A percentile compares a stretch with the other conserved stretches of the same genome.
Evolutionary conservation across 2,113 vertebrate species (phyloP).

Genomic region (Cinclus mexicanus): DNA sequence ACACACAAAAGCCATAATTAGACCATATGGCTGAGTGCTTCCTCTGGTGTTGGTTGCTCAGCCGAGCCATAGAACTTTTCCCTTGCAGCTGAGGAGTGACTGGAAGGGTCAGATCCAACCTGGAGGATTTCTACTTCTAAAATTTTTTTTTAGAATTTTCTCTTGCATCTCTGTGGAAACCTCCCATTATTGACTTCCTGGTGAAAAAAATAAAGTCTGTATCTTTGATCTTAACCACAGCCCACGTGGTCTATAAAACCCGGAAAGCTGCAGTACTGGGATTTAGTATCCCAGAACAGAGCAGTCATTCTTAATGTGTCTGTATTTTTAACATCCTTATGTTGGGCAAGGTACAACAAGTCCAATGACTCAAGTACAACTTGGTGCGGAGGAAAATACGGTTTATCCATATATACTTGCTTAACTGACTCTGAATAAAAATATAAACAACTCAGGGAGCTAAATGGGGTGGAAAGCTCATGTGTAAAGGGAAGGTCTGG

Average conservation of each 20-base stretch:
- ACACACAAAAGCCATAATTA: background rate
- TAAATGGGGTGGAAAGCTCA: background rate
- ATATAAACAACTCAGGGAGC: background rate
- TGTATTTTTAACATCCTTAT: slow-evolving; percentile 29
- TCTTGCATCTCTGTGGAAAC: background rate
- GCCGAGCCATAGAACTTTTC: background rate
- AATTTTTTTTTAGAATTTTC: background rate
- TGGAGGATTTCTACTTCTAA: background rate
- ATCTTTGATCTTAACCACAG: slow-evolving; percentile 42
- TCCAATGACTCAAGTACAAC: background rate
- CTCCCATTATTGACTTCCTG: background rate
- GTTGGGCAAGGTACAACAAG: background rate
- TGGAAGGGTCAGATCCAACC: background rate
- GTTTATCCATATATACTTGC: background rate
- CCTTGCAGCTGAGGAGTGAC: background rate
- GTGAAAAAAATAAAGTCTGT: background rate
- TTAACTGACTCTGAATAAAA: background rate
- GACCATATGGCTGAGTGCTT: background rate
- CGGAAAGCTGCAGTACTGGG: background rate
- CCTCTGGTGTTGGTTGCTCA: background rate
- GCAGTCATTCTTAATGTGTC: background rate
- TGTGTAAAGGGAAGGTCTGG: background rate
- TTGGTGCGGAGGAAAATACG: background rate
- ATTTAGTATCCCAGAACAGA: background rate
- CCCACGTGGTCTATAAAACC: background rate